Conservation (phyloP, 35 echinoderm and acorn worm genomes). For the Stichopus chloronotus region DNA sequence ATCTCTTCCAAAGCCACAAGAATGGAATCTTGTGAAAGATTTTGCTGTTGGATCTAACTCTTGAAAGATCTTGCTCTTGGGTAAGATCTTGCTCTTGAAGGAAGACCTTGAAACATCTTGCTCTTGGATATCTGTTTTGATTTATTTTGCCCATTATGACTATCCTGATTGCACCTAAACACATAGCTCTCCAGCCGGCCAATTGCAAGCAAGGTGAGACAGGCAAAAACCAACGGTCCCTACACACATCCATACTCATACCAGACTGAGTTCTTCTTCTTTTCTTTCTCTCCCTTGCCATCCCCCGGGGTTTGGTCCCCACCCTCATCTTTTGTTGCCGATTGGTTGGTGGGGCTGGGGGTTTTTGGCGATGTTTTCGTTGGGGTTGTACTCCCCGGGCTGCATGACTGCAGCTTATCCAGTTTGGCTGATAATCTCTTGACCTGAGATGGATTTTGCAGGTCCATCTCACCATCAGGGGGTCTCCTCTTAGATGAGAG, state of each 20-base stretch:
- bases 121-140: too few relatives aligned
- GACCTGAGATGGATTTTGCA: slow-evolving; percentile 51
- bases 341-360: slow-evolving; percentile 47
- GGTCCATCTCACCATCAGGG: slow-evolving; percentile 15
- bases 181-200: too few relatives aligned
- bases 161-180: too few relatives aligned
- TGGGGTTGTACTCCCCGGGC: background rate
- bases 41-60: too few relatives aligned
- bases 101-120: too few relatives aligned
- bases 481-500: slow-evolving; percentile 47
- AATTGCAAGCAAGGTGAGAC: background rate
- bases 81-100: too few relatives aligned
- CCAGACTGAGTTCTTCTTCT: slow-evolving; percentile 95
- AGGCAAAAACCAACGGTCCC: background rate
- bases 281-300: slow-evolving; percentile 76
- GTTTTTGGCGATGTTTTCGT: slow-evolving; percentile 36
- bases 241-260: slow-evolving; percentile 99
- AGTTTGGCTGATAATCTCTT: slow-evolving; percentile 49
- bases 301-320: slow-evolving; percentile 41
- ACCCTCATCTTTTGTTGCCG: background rate
- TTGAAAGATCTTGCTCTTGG: too few relatives aligned
- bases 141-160: too few relatives aligned
- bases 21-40: too few relatives aligned
- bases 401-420: slow-evolving; percentile 46
- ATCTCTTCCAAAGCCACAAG: too few relatives aligned